Base-by-base conservation (phyloP, 2,888 invertebrate species). In the Cantharis rufa region DNA sequence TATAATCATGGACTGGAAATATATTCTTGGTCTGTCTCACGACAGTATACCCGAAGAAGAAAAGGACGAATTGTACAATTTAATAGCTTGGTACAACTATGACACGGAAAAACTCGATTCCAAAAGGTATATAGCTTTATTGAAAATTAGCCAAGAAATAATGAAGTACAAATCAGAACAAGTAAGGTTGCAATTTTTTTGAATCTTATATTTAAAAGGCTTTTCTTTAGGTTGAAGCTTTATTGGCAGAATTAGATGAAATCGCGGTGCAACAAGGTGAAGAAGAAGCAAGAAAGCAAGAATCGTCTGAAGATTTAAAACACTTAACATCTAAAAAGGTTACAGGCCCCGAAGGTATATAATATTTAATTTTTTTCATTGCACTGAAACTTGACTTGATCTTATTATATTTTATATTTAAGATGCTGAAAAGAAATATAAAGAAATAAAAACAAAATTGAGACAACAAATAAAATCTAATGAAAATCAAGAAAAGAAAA, bases 121-220 rank as follows among this genome's bases (percentile, higher is more conserved):
- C 78, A 87, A 90, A 21, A 91, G 91, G 84, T 88, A 91, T 71
- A 90, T 90, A 84, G 88, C 88, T 5, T 86, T 93, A 18, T 90
- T 93, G 83, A 89, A 90, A 84, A 86, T 93, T 3, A 89, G 92
- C n/a, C 93, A 93, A 85, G 93, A 93, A 87, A 90, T 93, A 82
- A 85, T 94, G 69, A 92, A 92, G 83, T 91, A 91, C 81, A 94
- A 93, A 88, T 91, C 90, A 78, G 93, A 93, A 87, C 93, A 94
- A 90, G 92, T 92, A 88, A 82, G 16, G 10, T 72, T 11, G 13
- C 2, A 66, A 61, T 69, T 69, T 69, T 62, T 69, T 61, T n/a
- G 11, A 15, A 18, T n/a, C 10, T 24, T 11, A 16, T 62, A 48
- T 73, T 71, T 9, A 11, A 13, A 11, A 11, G 61, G n/a, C 11